These are phyloP conservation scores for Egretta garzetta DNA, from an alignment of 2,113 vertebrate species.

Conservation along the genomic window DNA sequence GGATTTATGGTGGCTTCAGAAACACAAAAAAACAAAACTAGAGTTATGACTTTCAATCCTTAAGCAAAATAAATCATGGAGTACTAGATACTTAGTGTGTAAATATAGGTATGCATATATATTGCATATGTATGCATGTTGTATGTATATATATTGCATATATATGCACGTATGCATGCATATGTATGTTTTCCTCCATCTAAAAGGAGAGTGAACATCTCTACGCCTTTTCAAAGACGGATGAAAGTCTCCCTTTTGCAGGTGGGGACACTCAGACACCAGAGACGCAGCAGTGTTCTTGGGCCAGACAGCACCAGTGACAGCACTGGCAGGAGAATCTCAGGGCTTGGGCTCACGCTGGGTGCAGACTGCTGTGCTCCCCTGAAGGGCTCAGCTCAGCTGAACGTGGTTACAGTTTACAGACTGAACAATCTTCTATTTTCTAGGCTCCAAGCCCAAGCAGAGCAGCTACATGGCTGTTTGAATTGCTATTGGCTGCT, in stretches of 20 bases:
- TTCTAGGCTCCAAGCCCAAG: not conserved
- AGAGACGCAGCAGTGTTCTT: not conserved
- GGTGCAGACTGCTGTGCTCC: not conserved
- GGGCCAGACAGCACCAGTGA: not conserved
- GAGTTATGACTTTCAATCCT: not conserved
- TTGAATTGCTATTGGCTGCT: not conserved
- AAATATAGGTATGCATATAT: not conserved
- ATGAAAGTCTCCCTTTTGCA: not conserved
- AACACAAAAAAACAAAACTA: not conserved
- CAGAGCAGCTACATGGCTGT: not conserved
- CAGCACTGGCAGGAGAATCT: not conserved
- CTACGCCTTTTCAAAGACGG: not conserved
- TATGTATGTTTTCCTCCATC: not conserved
- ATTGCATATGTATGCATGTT: not conserved
- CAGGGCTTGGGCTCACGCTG: not conserved
- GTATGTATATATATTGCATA: not conserved
- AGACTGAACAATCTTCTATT: not conserved
- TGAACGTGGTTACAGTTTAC: not conserved
- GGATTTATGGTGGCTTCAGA: constrained; percentile 1
- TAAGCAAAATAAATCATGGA: not conserved
- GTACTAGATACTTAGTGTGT: not conserved
- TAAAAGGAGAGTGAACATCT: not conserved
- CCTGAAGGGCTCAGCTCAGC: not conserved
- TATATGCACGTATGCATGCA: not conserved
- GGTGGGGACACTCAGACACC: not conserved